phyloP scores from a whole-genome alignment of 1,140 invertebrate species.

The Rhopalosiphum padi region DNA sequence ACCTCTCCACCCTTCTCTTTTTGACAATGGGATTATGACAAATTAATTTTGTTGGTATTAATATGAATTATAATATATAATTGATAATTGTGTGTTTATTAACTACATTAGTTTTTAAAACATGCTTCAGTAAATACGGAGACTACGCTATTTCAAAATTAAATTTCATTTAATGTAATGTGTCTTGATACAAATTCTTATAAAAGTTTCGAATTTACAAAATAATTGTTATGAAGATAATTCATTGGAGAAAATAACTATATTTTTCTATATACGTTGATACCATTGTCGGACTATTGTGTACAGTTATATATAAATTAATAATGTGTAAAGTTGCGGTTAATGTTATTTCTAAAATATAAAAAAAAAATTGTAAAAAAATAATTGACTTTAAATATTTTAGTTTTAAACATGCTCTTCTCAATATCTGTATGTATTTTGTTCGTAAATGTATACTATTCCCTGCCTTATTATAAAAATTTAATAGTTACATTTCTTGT shows the following conservation, averaged over 20 bases:
- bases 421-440: neutral
- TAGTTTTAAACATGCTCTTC: neutral
- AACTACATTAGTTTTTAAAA: slow-evolving; percentile 41
- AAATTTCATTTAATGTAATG: slow-evolving; percentile 27
- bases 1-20: neutral
- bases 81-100: slow-evolving; percentile 31
- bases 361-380: slow-evolving; percentile 51
- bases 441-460: neutral
- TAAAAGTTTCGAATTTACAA: slow-evolving; percentile 55
- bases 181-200: slow-evolving; percentile 26
- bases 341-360: slow-evolving; percentile 57
- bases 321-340: slow-evolving; percentile 57
- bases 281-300: slow-evolving; percentile 58
- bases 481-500: too few species aligned
- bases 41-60: slow-evolving; percentile 40
- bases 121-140: neutral
- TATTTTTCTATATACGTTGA: slow-evolving; percentile 58
- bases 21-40: slow-evolving; percentile 50
- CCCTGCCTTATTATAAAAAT: neutral
- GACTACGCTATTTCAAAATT: slow-evolving; percentile 53
- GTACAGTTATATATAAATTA: slow-evolving; percentile 56
- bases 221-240: slow-evolving; percentile 56
- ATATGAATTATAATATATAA: slow-evolving; percentile 45
- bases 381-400: neutral
- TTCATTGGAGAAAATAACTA: slow-evolving; percentile 55